Base-by-base conservation (phyloP, 2,888 invertebrate species). In the Lordiphosa fenestrarum region DNA sequence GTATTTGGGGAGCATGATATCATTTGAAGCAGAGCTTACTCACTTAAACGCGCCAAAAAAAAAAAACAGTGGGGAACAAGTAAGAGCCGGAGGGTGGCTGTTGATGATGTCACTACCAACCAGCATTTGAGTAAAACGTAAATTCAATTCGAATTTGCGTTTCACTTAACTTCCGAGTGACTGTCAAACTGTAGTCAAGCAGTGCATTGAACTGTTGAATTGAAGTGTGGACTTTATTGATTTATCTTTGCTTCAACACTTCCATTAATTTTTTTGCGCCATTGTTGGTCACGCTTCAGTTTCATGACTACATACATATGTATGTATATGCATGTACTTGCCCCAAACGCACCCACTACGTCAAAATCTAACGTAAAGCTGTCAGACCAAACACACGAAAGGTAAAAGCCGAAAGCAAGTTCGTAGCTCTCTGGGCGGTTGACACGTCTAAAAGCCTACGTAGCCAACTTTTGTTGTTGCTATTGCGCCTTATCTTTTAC, bases 401-500 rank as follows among this genome's bases (percentile, higher is more conserved):
- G 53, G 25, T 46, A 12, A 42, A 40, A 61, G 50, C 53, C 60
- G 62, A 63, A 50, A 41, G 56, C 63, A 61, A 54, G 53, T 59
- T 66, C 66, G 65, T 59, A 50, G 41, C 19, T 47, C 23, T 25
- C 23, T 25, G 23, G 33, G n/a, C 47, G 71, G 65, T 66, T 80
- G 83, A 80, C 83, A 78, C 78, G 80, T 83, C 54, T 66, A 68
- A 73, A 58, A 59, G 71, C 70, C 73, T 67, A 71, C 73, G 71
- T 71, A 73, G 55, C 44, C 70, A 73, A 73, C 53, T 67, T 57
- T 48, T 74, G 73, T 75, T 82, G 65, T 75, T 75, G 69, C 59
- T 67, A 73, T 55, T 82, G 82, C 80, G 82, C 78, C 61, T 73
- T 78, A 78, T 78, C 82, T 78, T 78, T 76, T 76, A 81, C 78